Conservation (phyloP, 1,140 invertebrate genomes). For the Himalopsyche phryganea region DNA sequence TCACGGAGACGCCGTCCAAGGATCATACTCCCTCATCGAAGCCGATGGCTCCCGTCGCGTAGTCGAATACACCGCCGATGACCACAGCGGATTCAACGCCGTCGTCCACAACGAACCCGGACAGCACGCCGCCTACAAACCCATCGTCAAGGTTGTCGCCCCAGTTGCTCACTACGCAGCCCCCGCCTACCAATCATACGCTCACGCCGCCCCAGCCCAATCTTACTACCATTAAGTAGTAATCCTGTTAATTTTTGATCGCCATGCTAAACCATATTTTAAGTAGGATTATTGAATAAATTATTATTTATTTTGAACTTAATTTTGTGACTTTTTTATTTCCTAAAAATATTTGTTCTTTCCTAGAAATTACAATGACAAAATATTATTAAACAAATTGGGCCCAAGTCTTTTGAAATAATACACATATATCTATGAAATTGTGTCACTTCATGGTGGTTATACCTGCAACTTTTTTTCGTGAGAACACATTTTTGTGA, state of each 20-base stretch:
- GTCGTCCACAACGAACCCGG: slow-evolving; percentile 57
- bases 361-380: too few relatives aligned
- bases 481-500: too few relatives aligned
- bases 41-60: slow-evolving; percentile 65
- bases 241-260: slow-evolving; percentile 14
- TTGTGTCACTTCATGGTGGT: too few relatives aligned
- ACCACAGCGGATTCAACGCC: slow-evolving; percentile 68
- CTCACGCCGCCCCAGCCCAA: slow-evolving; percentile 38
- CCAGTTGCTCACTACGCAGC: slow-evolving; percentile 24
- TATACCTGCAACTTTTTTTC: too few relatives aligned
- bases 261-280: slow-evolving; percentile 14
- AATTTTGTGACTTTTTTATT: too few relatives aligned
- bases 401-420: too few relatives aligned
- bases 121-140: slow-evolving; percentile 43
- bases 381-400: too few relatives aligned
- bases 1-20: slow-evolving; percentile 57
- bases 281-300: slow-evolving; percentile 1
- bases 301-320: too few relatives aligned
- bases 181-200: slow-evolving; percentile 17
- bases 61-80: slow-evolving; percentile 70
- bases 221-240: slow-evolving; percentile 25
- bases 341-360: too few relatives aligned
- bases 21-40: slow-evolving; percentile 58
- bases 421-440: too few relatives aligned
- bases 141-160: slow-evolving; percentile 31